Base-by-base conservation (phyloP, 2,888 invertebrate genomes). In the Meganola albula region DNA sequence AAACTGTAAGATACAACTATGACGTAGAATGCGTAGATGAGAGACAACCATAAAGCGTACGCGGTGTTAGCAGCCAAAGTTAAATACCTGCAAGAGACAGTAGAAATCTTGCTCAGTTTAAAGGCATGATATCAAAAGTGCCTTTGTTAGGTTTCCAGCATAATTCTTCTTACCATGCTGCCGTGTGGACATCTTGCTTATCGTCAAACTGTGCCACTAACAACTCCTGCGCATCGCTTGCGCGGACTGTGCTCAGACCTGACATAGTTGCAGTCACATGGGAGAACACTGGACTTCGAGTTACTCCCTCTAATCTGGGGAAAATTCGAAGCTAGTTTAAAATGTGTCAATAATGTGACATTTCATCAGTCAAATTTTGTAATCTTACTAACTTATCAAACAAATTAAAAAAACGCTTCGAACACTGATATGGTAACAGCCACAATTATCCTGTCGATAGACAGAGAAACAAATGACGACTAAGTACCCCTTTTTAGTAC, bases 271-370 rank as follows among this genome's bases (percentile, higher is more conserved):
- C 91, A 26, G 91, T 90, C 32, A 95, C 89, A 68, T 95, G 94
- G 0, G 94, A 92, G 72, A 94, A 94, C 3, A 96, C 92, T 0
- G 96, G 96, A 58, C 94, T 93, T 42, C 93, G 88, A 2, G 91
- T 90, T 83, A 86, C 64, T 12, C 84, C 84, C 40, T 87, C 86
- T 40, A 85, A 63, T 47, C 86, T 85, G 54, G n/a, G n/a, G n/a
- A n/a, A n/a, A n/a, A n/a, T n/a, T n/a, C n/a, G n/a, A n/a, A n/a
- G n/a, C n/a, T n/a, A n/a, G n/a, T n/a, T n/a, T n/a, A n/a, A n/a
- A n/a, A n/a, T n/a, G n/a, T n/a, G n/a, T n/a, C n/a, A n/a, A n/a
- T n/a, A n/a, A n/a, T n/a, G n/a, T n/a, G n/a, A n/a, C n/a, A n/a
- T n/a, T n/a, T n/a, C n/a, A n/a, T n/a, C n/a, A n/a, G n/a, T n/a